Percentiles rank a stretch among this genome's conserved stretches.
These are phyloP conservation scores for Ganaspis brasiliensis DNA, from an alignment of 2,888 invertebrate genomes.

Conservation along the genomic window DNA sequence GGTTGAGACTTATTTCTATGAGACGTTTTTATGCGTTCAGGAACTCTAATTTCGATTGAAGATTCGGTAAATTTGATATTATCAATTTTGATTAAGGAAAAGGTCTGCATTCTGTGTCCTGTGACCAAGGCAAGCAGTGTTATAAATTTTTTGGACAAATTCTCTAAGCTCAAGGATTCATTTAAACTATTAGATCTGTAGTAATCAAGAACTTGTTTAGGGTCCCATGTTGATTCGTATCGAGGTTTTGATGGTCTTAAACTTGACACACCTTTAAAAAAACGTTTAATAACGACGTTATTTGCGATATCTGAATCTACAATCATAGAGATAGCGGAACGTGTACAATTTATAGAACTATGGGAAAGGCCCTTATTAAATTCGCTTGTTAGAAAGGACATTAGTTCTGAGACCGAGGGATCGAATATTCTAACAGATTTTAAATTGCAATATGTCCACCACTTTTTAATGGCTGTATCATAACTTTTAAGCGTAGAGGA, in stretches of 20 bases:
- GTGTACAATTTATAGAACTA: conserved; percentile 54
- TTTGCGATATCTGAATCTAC: conserved; percentile 44
- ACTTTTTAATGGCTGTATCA: conserved; percentile 57
- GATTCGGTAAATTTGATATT: conserved; percentile 45
- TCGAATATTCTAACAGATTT: neutral
- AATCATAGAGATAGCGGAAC: conserved; percentile 54
- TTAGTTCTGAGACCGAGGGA: neutral
- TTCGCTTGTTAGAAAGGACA: neutral
- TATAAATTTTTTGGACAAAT: conserved; percentile 55
- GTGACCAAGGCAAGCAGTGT: conserved; percentile 58
- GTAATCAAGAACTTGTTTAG: conserved; percentile 55
- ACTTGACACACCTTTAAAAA: conserved; percentile 50
- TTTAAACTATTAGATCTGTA: conserved; percentile 43
- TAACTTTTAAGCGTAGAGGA: conserved; percentile 60
- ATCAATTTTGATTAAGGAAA: conserved; percentile 47
- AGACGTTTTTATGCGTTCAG: conserved; percentile 54
- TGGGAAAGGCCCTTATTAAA: conserved; percentile 33
- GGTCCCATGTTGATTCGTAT: conserved; percentile 53
- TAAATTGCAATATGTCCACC: conserved; percentile 59
- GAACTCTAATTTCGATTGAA: conserved; percentile 53
- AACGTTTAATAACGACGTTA: conserved; percentile 35
- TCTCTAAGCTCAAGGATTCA: conserved; percentile 47
- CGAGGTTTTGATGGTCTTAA: conserved; percentile 47
- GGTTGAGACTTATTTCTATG: conserved; percentile 48
- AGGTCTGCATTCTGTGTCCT: conserved; percentile 59